A percentile compares a stretch with the other conserved stretches of the same genome.
phyloP scores from a whole-genome alignment of 1,140 invertebrate species.

The Diorhabda carinulata region DNA sequence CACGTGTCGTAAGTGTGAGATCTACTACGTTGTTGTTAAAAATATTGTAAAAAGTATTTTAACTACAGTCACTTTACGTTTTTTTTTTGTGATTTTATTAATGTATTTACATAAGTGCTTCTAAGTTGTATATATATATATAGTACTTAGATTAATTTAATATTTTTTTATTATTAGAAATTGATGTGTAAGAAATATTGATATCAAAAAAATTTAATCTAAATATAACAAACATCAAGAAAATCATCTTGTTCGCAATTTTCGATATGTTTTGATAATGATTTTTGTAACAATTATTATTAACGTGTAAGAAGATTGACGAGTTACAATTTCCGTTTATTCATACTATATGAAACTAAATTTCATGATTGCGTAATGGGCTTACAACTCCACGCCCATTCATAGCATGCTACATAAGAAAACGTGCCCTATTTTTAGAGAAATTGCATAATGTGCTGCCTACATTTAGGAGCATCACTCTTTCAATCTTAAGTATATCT shows the following conservation, averaged over 20 bases:
- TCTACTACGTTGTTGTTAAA: constrained; percentile 5
- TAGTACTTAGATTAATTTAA: constrained; percentile 2
- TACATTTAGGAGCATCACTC: too few species aligned
- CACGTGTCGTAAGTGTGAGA: constrained; percentile 4
- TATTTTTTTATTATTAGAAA: neutral
- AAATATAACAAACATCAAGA: neutral
- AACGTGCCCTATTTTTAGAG: too few species aligned
- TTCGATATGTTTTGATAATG: neutral
- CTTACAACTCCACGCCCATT: too few species aligned
- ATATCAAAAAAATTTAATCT: neutral
- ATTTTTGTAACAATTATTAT: too few species aligned
- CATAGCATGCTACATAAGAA: too few species aligned
- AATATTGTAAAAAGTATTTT: constrained; percentile 1
- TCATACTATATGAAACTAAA: too few species aligned
- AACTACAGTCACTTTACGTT: neutral
- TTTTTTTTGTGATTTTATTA: constrained; percentile 1
- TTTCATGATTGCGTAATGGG: too few species aligned
- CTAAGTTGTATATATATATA: constrained; percentile 10
- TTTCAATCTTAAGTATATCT: too few species aligned
- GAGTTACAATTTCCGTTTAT: too few species aligned
- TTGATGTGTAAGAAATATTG: neutral
- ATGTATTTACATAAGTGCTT: neutral
- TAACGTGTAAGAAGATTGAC: too few species aligned
- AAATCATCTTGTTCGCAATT: neutral
- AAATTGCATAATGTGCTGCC: too few species aligned